Evolutionary conservation across 1,140 invertebrate genomes (phyloP).

Genomic region (Nylanderia fulva): DNA sequence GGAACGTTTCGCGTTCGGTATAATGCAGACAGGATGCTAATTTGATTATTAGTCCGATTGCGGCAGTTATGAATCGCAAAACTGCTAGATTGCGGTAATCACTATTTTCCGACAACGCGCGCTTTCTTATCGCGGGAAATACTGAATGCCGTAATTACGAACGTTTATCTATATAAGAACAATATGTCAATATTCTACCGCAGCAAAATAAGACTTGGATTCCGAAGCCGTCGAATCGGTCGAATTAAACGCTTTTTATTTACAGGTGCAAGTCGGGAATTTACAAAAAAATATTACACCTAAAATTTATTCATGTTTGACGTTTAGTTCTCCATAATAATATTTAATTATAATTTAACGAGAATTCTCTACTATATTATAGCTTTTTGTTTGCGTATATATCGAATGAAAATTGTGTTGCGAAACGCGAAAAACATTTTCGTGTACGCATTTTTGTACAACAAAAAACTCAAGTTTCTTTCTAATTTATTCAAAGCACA

Average conservation of each 20-base stretch:
- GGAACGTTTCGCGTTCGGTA: slow-evolving; percentile 47
- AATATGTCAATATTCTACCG: background rate
- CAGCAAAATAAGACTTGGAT: background rate
- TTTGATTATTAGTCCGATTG: slow-evolving; percentile 61
- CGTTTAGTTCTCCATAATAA: no score
- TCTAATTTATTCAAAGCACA: no score
- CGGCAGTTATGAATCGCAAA: slow-evolving; percentile 53
- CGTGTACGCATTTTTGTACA: background rate
- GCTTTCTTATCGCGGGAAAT: slow-evolving; percentile 56
- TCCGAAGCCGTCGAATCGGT: background rate
- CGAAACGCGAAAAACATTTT: background rate
- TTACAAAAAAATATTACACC: no score
- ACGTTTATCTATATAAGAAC: slow-evolving; percentile 28
- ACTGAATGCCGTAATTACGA: background rate
- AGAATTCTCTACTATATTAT: no score
- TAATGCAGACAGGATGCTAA: slow-evolving; percentile 58
- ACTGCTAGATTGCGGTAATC: slow-evolving; percentile 50
- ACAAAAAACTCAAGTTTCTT: no score
- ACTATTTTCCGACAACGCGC: slow-evolving; percentile 49
- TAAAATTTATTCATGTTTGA: no score
- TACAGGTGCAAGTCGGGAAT: background rate
- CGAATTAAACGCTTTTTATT: background rate
- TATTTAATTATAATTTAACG: no score
- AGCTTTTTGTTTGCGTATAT: no score
- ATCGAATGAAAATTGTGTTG: background rate